A percentile compares a stretch with the other conserved stretches of the same genome.
phyloP scores from a whole-genome alignment of 2,113 vertebrate genomes.

The Sphaerodactylus townsendi region DNA sequence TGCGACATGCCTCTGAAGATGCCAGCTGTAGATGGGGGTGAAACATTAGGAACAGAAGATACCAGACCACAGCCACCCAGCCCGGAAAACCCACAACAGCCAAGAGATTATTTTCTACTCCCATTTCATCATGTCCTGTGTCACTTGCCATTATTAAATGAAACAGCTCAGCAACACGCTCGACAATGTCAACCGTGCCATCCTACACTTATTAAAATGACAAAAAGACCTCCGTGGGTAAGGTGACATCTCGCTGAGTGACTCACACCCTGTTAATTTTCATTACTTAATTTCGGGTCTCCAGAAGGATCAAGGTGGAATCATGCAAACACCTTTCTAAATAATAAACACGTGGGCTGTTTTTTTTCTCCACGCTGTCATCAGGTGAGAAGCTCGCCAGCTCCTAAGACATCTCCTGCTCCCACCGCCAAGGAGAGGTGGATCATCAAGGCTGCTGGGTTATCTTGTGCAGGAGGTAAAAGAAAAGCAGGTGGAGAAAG shows the following conservation, averaged over 20 bases:
- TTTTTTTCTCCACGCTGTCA: slow-evolving; percentile 27
- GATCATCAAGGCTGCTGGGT: slow-evolving; percentile 54
- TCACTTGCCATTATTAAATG: background rate
- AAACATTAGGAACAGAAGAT: no score
- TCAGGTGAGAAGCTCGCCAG: slow-evolving; percentile 34
- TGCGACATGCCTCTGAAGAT: no score
- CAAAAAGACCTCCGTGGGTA: slow-evolving; percentile 8
- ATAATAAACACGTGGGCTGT: slow-evolving; percentile 46
- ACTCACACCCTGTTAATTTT: slow-evolving; percentile 28
- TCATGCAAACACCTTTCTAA: slow-evolving; percentile 48
- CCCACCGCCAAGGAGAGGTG: slow-evolving; percentile 40
- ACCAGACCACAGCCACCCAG: no score
- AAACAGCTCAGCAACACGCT: background rate
- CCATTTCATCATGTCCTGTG: background rate
- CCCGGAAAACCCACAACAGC: no score
- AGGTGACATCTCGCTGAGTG: slow-evolving; percentile 2
- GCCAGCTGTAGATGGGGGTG: no score
- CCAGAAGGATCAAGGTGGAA: slow-evolving; percentile 30
- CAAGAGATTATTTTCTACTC: no score
- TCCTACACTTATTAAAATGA: background rate
- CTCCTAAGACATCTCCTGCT: slow-evolving; percentile 49
- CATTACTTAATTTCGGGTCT: slow-evolving; percentile 20
- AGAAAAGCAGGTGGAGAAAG: background rate
- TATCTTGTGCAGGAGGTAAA: slow-evolving; percentile 38
- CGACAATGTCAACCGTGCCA: background rate